These are phyloP conservation scores for Redunca redunca DNA, from an alignment of 2,113 vertebrate genomes.

Conservation along the genomic window DNA sequence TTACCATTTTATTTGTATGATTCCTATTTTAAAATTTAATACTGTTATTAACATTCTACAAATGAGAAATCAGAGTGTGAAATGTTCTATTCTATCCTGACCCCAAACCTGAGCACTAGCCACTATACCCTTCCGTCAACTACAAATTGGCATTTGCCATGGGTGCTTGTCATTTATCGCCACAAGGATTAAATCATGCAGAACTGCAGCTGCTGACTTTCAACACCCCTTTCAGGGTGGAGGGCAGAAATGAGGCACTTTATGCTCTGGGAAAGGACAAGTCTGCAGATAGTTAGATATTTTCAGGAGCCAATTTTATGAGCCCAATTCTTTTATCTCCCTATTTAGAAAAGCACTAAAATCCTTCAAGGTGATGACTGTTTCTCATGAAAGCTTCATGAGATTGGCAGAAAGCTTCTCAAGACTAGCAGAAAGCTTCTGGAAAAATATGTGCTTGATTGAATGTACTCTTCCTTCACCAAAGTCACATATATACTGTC, in stretches of 20 bases:
- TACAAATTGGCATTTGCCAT: background rate
- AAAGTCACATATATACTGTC: background rate
- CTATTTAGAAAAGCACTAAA: background rate
- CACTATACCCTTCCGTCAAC: background rate
- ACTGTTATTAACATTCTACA: background rate
- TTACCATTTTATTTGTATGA: background rate
- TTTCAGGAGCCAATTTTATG: background rate
- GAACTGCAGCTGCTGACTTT: background rate
- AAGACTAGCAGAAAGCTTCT: background rate
- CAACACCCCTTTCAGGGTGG: background rate
- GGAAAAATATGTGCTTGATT: background rate
- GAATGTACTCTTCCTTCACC: background rate
- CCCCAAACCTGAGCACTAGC: background rate
- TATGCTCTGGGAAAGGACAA: background rate
- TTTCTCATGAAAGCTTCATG: background rate
- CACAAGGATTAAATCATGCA: background rate
- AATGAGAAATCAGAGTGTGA: background rate
- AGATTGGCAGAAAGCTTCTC: background rate
- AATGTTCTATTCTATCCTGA: background rate
- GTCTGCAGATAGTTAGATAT: background rate
- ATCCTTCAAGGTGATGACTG: background rate
- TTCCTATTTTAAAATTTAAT: background rate
- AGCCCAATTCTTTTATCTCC: background rate
- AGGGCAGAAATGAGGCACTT: background rate
- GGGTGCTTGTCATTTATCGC: background rate